These are phyloP conservation scores for Tenthredo amoena DNA, from an alignment of 2,888 invertebrate genomes.

Conservation along the genomic window DNA sequence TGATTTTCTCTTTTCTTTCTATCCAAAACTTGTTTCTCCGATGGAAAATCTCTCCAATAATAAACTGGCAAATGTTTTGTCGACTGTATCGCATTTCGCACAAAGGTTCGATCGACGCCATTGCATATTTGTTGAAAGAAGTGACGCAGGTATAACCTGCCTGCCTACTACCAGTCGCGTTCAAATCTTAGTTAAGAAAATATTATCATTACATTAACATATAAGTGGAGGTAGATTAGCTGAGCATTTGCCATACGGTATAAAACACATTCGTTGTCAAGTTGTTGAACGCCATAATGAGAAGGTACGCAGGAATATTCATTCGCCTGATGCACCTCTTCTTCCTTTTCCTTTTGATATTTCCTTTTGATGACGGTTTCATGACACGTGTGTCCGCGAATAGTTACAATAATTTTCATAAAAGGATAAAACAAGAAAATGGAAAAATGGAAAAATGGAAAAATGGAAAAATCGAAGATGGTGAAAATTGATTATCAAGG, in stretches of 20 bases:
- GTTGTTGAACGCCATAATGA: slow-evolving; percentile 31
- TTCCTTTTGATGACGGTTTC: neutral
- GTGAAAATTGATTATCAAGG: neutral
- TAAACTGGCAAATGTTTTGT: neutral
- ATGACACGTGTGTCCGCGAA: neutral
- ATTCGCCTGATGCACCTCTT: neutral
- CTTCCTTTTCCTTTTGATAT: slow-evolving; percentile 6
- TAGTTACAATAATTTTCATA: neutral
- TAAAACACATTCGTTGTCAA: slow-evolving; percentile 21
- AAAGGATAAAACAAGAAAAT: neutral
- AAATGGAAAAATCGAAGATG: neutral
- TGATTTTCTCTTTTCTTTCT: neutral
- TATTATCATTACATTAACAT: slow-evolving; percentile 44
- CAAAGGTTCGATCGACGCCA: slow-evolving; percentile 25
- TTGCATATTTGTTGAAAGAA: slow-evolving; percentile 19
- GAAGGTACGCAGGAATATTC: slow-evolving; percentile 18
- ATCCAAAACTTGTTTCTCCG: neutral
- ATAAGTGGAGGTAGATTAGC: slow-evolving; percentile 23
- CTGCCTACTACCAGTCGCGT: neutral
- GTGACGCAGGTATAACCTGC: slow-evolving; percentile 25
- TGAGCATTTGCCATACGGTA: slow-evolving; percentile 14
- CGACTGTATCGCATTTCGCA: neutral
- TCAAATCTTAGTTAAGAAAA: slow-evolving; percentile 37
- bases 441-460: too few relatives aligned
- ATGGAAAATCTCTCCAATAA: neutral